Base-by-base conservation (phyloP, 1,140 invertebrate species). In the Drosophila kohkoa region DNA sequence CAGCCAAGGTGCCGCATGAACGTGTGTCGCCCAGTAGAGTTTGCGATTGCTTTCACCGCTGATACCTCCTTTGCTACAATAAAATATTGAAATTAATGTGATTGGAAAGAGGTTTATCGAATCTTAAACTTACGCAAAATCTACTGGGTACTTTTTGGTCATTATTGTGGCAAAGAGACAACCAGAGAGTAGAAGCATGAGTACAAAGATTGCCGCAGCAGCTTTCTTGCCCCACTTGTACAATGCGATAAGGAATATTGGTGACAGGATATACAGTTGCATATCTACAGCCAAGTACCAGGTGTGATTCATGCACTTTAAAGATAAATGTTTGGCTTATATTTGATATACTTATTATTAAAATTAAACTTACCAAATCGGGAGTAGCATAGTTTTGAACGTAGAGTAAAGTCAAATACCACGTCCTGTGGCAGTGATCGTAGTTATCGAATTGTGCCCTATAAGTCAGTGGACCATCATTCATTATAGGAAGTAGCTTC, bases 251-350 rank as follows among this genome's bases (percentile, higher is more conserved):
- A 97, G 94, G 54, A 98, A 94, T 15, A 96, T 92, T 0, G 96
- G 95, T 3, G 96, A 95, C 5, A 97, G 86, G 54, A 97, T 93
- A 90, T 97, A 97, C 46, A 98, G 93, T 91, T 98, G 97, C 74
- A 96, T 97, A 86, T 98, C 97, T 58, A 96, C 96, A 0, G 96
- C 95, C 58, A 98, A 93, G 82, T 98, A 98, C 97, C 97, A 98
- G 0, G 96, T 95, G 93, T 96, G 96, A 69, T 95, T 96, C 94
- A 98, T 96, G 82, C 97, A 98, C 96, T 97, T 16, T 91, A 48
- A 20, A 32, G 11, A 1, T 7, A 15, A 51, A 38, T 38, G 5
- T 5, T 30, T 3, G 13, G 3, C 20, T 6, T 38, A 38, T 10
- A 25, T 7, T 10, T n/a, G 8, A 4, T 5, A 5, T 28, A 51